Percentiles rank a stretch among this genome's conserved stretches.
Evolutionary conservation across 2,113 vertebrate species (phyloP).

Genomic region (Bufo bufo): DNA sequence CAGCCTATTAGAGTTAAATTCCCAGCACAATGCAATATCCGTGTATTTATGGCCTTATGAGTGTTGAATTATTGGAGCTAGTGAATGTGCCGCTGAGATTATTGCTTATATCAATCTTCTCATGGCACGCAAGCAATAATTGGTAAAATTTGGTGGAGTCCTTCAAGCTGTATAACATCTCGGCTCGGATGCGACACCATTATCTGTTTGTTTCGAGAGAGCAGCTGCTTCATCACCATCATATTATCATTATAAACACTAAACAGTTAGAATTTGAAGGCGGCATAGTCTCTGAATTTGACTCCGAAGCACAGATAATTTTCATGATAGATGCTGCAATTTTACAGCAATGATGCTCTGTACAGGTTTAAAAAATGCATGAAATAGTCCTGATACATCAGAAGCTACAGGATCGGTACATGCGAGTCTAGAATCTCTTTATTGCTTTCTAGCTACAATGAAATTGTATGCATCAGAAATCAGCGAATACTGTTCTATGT

Average conservation of each 20-base stretch:
- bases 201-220: constrained; percentile 60
- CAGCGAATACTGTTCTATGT: not conserved
- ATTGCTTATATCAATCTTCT: constrained; percentile 59
- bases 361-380: constrained; percentile 57
- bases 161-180: constrained; percentile 60
- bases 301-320: constrained; percentile 58
- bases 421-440: constrained; percentile 44
- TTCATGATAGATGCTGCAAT: constrained; percentile 58
- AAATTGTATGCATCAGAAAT: constrained; percentile 26
- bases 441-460: constrained; percentile 24
- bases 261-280: constrained; percentile 58
- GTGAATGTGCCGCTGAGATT: constrained; percentile 54
- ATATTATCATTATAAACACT: constrained; percentile 60
- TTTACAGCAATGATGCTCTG: constrained; percentile 52
- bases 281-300: constrained; percentile 53
- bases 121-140: constrained; percentile 56
- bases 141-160: constrained; percentile 58
- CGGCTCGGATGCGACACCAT: constrained; percentile 56
- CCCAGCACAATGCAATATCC: constrained; percentile 55
- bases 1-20: constrained; percentile 54
- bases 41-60: constrained; percentile 56
- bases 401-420: constrained; percentile 23
- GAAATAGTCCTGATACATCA: constrained; percentile 58
- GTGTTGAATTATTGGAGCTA: constrained; percentile 54
- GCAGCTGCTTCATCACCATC: constrained; percentile 59